Conservation (phyloP, 2,797 vertebrate genomes). For the Schizopygopsis pylzovi region DNA sequence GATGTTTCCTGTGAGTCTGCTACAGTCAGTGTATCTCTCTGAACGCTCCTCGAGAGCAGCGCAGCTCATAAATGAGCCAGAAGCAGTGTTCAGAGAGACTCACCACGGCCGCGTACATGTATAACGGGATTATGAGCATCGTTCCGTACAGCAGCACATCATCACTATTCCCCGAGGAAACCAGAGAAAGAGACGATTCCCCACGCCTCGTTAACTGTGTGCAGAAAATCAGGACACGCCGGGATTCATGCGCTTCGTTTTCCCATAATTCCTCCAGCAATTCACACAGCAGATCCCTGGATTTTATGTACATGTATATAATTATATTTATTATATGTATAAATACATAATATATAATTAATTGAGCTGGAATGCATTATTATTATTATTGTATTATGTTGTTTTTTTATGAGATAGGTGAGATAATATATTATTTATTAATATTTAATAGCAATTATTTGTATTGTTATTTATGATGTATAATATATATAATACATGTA, state of each 20-base stretch:
- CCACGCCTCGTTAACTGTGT: not conserved
- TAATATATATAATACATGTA: too few relatives aligned
- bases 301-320: not conserved
- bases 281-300: not conserved
- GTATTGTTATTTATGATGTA: too few relatives aligned
- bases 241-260: not conserved
- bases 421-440: too few relatives aligned
- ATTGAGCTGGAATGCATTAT: not conserved
- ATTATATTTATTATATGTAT: too few relatives aligned
- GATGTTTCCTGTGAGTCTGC: not conserved
- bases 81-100: constrained; percentile 50
- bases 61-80: constrained; percentile 36
- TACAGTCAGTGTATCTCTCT: constrained; percentile 12
- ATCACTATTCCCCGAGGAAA: constrained; percentile 18
- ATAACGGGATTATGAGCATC: constrained; percentile 54
- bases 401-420: too few relatives aligned
- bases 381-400: not conserved
- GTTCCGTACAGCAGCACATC: constrained; percentile 22
- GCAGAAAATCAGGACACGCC: not conserved
- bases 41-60: constrained; percentile 39
- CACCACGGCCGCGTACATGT: too few relatives aligned
- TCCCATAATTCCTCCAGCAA: not conserved
- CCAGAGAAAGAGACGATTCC: not conserved
- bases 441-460: too few relatives aligned
- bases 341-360: too few relatives aligned